Evolutionary conservation across 2,888 invertebrate species (phyloP).

Genomic region (Pyrocoelia pectoralis): DNA sequence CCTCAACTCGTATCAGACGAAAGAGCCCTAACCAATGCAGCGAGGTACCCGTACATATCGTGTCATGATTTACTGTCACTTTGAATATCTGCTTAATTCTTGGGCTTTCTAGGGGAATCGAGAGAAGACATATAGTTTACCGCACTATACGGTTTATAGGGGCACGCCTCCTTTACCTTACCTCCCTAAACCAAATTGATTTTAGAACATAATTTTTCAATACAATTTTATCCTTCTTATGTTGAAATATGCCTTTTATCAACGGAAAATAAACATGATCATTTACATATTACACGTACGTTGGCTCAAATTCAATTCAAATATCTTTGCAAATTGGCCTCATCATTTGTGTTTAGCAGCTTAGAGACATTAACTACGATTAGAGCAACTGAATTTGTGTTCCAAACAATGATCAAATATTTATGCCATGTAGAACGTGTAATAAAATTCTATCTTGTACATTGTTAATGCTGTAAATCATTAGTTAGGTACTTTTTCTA

Average conservation of each 20-base stretch:
- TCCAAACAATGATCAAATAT: neutral
- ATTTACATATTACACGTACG: neutral
- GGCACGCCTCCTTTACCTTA: conserved; percentile 6
- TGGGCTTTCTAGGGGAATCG: conserved; percentile 48
- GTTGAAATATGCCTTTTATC: neutral
- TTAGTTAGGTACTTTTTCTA: too few relatives aligned
- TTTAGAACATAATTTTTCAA: neutral
- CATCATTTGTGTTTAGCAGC: neutral
- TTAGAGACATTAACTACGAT: neutral
- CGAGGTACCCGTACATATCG: conserved; percentile 38
- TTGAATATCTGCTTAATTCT: conserved; percentile 52
- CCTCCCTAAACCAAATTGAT: neutral
- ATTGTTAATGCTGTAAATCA: too few relatives aligned
- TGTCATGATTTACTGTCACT: conserved; percentile 50
- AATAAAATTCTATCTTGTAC: too few relatives aligned
- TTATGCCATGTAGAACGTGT: too few relatives aligned
- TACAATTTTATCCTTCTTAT: neutral
- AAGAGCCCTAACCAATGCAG: conserved; percentile 29
- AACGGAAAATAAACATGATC: neutral
- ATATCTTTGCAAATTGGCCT: neutral
- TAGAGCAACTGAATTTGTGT: too few relatives aligned
- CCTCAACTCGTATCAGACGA: conserved; percentile 34
- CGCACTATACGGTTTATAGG: conserved; percentile 17
- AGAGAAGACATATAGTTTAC: conserved; percentile 23
- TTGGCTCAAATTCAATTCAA: neutral